Conservation (phyloP, 2,113 vertebrate genomes). For the Dicentrarchus labrax region DNA sequence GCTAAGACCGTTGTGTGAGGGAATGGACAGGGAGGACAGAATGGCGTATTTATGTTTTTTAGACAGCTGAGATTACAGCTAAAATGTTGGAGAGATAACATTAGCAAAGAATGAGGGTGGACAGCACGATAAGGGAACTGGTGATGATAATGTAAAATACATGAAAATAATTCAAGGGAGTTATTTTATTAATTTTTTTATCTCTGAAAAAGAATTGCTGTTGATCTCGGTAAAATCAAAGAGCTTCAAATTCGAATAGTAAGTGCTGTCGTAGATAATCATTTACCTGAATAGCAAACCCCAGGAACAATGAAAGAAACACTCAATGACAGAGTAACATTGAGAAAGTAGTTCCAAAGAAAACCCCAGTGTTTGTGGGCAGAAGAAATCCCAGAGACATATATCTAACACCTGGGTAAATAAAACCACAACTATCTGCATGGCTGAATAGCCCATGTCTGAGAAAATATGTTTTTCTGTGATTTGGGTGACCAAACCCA, state of each 20-base stretch:
- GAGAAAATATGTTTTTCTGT: slow-evolving; percentile 4
- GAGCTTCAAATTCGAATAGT: slow-evolving; percentile 32
- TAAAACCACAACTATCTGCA: slow-evolving; percentile 53
- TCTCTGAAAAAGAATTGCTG: not conserved
- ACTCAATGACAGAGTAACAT: not conserved
- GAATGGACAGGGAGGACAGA: not conserved
- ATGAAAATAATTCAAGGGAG: not conserved
- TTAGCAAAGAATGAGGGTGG: not conserved
- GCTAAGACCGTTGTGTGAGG: not conserved
- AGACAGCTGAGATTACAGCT: not conserved
- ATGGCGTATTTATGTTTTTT: not conserved
- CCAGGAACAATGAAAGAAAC: not conserved
- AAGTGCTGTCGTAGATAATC: slow-evolving; percentile 55
- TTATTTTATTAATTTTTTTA: not conserved
- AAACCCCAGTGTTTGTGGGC: not conserved
- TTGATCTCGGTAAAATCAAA: slow-evolving; percentile 1
- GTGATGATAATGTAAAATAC: not conserved
- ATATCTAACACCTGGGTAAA: not conserved
- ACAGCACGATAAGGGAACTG: not conserved
- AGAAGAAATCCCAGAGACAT: slow-evolving; percentile 11
- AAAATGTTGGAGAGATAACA: not conserved
- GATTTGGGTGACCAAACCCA: slow-evolving; percentile 10
- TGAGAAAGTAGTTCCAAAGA: not conserved
- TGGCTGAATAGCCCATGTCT: slow-evolving; percentile 3
- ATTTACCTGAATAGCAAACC: not conserved